phyloP scores from a whole-genome alignment of 2,113 vertebrate genomes.

The Oreochromis aureus region DNA sequence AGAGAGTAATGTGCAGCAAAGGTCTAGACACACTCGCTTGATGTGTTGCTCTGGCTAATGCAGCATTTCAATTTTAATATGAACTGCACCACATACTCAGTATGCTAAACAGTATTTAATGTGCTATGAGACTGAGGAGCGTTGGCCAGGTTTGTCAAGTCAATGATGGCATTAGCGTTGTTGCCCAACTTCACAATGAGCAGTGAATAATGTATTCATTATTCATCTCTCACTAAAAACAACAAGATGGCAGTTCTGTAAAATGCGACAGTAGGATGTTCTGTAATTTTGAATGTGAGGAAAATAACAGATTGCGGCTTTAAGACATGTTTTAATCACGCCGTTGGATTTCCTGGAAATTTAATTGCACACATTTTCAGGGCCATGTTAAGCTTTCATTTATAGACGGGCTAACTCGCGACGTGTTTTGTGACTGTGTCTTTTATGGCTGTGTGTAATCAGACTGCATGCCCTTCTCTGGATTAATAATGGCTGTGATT shows the following conservation, averaged over 20 bases:
- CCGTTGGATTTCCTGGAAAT: slow-evolving; percentile 9
- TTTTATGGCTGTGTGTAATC: slow-evolving; percentile 53
- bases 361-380: slow-evolving; percentile 13
- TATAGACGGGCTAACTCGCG: neutral
- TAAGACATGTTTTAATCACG: slow-evolving; percentile 22
- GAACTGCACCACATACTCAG: neutral
- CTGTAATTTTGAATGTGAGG: neutral
- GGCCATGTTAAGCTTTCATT: neutral
- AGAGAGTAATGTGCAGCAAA: neutral
- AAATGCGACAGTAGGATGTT: neutral
- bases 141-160: neutral
- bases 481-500: slow-evolving; percentile 60
- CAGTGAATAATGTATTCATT: neutral
- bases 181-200: neutral
- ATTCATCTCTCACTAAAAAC: neutral
- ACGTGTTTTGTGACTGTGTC: slow-evolving; percentile 18
- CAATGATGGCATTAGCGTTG: neutral
- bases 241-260: neutral
- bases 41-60: neutral
- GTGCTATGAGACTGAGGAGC: neutral
- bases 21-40: neutral
- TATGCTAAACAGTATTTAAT: neutral
- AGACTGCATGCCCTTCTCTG: slow-evolving; percentile 44
- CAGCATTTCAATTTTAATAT: neutral
- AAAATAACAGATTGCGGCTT: slow-evolving; percentile 23